Base-by-base conservation (phyloP, 2,113 vertebrate genomes). In the Catagonus wagneri region DNA sequence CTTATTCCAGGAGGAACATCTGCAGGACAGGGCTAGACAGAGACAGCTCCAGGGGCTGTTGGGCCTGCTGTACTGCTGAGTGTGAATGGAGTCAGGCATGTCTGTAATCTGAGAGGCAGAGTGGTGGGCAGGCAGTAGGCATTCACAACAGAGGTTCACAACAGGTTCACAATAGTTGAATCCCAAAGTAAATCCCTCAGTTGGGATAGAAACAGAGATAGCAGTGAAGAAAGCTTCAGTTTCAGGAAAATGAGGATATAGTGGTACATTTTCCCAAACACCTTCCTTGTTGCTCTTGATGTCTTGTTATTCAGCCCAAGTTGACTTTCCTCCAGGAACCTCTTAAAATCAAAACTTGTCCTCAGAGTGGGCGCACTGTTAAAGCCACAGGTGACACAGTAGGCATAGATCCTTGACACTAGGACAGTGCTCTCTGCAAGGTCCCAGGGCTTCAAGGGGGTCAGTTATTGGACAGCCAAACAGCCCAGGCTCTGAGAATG, bases 131-230 rank as follows among this genome's bases (percentile, higher is more conserved):
- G 84, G 83, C 32, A 83, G 83, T 7, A 66, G 89, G 61, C 84
- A 25, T 61, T 71, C 27, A 10, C 15, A 60, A 76, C 52, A 72
- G 29, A 52, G 66, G 54, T 16, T 81, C 17, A 15, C 32, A 68
- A 16, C 12, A 20, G 90, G 69, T 74, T 95, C 66, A 27, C 44
- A 50, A 27, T 66, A 34, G 27, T 13, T 89, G 66, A 95, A 58
- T 74, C 79, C 90, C 58, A 69, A 68, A 65, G 25, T 65, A 95
- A 92, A 74, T 44, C 44, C 25, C n/a, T 16, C 72, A 83, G n/a
- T 79, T 86, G 79, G 50, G 25, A 86, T 12, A 58, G 58, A 92
- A 36, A 89, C 15, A 6, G 58, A 92, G 60, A 66, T 1, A 69
- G 61, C 3, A 15, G 69, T 50, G 39, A 92, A 89, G 69, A 69